Base-by-base conservation (phyloP, 2,888 invertebrate species). In the Rhingia campestris region DNA sequence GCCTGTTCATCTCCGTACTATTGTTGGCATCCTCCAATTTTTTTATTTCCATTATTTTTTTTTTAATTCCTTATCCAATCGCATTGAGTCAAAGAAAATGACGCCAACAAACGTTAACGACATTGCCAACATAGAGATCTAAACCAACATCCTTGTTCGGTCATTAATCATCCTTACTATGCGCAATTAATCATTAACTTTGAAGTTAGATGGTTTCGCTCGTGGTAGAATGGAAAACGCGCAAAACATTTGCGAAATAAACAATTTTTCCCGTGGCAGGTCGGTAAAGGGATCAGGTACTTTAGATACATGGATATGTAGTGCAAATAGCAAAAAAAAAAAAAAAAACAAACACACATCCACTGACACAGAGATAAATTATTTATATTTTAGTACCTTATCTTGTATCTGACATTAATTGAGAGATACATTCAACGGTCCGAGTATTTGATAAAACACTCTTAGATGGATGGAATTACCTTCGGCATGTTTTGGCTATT, bases 111-210 rank as follows among this genome's bases (percentile, higher is more conserved):
- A 22, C 22, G 22, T 32, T 33, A 41, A 79, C 56, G 67, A 74
- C 75, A 81, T 69, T 58, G 66, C 66, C 59, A 39, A 47, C 53
- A 74, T 80, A 80, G 74, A 59, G 74, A 74, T 73, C 82, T 69
- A 63, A 22, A 58, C 56, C 59, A 79, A 79, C 67, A 58, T 79
- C 79, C 79, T 69, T 74, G 69, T 74, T 39, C 58, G 53, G 54
- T 69, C 82, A 84, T 84, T 84, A 84, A 84, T 84, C 82, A 84
- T 84, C 58, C 67, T 67, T 43, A 73, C 77, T 74, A 64, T 22
- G 61, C 58, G 73, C 82, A 84, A 84, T 84, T 79, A 84, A 84
- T 84, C 82, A 84, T 84, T 73, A 59, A 79, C 67, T 69, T 30
- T 54, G 63, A 69, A 76, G 54, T 54, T 61, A 54, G 54, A 39